phyloP scores from a whole-genome alignment of 2,113 vertebrate species.

The Vimba vimba region DNA sequence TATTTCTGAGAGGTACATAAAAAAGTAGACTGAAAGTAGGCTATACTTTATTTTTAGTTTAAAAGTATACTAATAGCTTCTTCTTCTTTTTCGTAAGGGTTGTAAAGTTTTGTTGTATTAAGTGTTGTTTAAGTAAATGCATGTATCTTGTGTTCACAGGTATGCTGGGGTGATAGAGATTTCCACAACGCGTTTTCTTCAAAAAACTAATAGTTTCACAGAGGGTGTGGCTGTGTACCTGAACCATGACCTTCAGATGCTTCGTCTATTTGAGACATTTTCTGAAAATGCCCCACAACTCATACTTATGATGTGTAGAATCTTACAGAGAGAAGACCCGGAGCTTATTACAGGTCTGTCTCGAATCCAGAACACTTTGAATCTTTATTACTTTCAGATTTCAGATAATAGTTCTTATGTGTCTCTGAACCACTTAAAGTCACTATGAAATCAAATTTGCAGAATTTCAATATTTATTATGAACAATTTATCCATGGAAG shows the following conservation, averaged over 20 bases:
- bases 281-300: conserved; percentile 82
- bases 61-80: too few relatives aligned
- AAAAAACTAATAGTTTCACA: not conserved
- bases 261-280: conserved; percentile 84
- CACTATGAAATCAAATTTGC: too few relatives aligned
- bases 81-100: not conserved
- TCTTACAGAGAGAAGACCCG: conserved; percentile 63
- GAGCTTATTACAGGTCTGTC: conserved; percentile 53
- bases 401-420: not conserved
- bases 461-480: too few relatives aligned
- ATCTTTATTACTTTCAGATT: not conserved
- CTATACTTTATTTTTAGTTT: too few relatives aligned
- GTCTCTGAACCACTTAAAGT: not conserved
- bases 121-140: not conserved
- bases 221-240: conserved; percentile 69
- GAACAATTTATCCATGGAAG: too few relatives aligned
- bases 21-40: too few relatives aligned
- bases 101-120: not conserved
- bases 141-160: conserved; percentile 4
- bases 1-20: too few relatives aligned
- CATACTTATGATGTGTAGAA: conserved; percentile 70
- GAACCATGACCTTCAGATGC: conserved; percentile 82
- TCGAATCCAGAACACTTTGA: not conserved
- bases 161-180: conserved; percentile 45
- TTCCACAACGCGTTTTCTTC: conserved; percentile 11